Evolutionary conservation across 2,888 invertebrate genomes (phyloP).

Genomic region (Alloscopus bannaensis): DNA sequence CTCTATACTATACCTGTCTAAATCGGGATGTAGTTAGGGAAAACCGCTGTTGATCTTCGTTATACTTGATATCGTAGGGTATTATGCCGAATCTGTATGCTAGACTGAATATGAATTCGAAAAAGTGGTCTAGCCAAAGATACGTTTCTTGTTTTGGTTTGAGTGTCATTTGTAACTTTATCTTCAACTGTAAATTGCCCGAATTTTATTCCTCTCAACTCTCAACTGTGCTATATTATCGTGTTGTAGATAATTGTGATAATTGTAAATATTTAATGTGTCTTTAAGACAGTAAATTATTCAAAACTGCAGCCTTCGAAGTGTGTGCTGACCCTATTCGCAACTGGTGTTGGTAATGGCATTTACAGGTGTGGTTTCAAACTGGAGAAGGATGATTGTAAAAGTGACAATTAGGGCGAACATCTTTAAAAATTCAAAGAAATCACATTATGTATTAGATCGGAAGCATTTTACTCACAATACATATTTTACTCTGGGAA

Average conservation of each 20-base stretch:
- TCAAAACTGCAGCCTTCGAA: no score
- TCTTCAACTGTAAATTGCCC: no score
- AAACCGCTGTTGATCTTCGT: neutral
- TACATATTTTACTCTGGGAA: slow-evolving; percentile 5
- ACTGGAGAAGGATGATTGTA: slow-evolving; percentile 46
- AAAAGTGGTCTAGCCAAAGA: neutral
- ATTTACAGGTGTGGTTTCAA: slow-evolving; percentile 47
- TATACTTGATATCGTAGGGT: neutral
- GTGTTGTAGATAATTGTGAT: no score
- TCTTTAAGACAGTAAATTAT: no score
- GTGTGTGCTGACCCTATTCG: no score
- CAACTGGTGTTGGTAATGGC: slow-evolving; percentile 1
- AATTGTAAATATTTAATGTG: no score
- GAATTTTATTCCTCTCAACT: no score
- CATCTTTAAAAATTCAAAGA: slow-evolving; percentile 23
- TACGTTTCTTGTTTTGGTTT: no score
- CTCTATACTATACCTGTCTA: neutral
- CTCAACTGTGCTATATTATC: no score
- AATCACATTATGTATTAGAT: neutral
- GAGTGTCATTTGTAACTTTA: no score
- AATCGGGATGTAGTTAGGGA: neutral
- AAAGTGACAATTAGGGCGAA: slow-evolving; percentile 36
- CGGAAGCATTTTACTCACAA: neutral
- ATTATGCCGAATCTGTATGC: neutral
- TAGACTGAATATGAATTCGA: neutral